These are phyloP conservation scores for Cairina moschata DNA, from an alignment of 2,113 vertebrate genomes.

Conservation along the genomic window DNA sequence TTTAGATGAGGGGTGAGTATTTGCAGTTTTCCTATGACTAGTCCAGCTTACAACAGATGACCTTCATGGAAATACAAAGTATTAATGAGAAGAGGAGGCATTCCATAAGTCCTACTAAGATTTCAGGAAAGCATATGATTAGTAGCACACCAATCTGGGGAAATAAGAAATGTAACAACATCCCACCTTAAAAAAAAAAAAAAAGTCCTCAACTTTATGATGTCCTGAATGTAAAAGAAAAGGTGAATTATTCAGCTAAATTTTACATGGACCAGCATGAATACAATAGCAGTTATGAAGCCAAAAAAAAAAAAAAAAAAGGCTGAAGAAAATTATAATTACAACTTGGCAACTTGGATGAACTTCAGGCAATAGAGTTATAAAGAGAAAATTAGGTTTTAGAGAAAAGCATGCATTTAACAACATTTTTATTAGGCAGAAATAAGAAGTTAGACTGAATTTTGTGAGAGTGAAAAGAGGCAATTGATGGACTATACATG, in stretches of 20 bases:
- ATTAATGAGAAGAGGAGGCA: not conserved
- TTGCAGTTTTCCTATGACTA: not conserved
- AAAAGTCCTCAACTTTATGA: not conserved
- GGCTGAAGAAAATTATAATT: not conserved
- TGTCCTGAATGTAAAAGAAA: not conserved
- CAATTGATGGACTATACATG: not conserved
- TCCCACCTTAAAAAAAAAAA: too few species aligned
- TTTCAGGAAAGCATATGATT: not conserved
- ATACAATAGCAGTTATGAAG: not conserved
- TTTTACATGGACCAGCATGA: not conserved
- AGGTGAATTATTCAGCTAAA: not conserved
- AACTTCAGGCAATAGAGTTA: not conserved
- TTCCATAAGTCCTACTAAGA: not conserved
- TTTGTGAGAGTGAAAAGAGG: not conserved
- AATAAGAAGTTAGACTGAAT: not conserved
- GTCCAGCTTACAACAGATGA: not conserved
- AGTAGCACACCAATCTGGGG: accelerated
- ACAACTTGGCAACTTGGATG: not conserved
- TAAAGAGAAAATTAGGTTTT: not conserved
- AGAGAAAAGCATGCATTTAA: not conserved
- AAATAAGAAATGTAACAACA: too few species aligned
- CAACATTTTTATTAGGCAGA: not conserved
- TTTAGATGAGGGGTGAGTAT: not conserved
- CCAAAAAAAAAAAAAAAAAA: not conserved
- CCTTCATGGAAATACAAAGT: not conserved